These are phyloP conservation scores for Tetragonula carbonaria DNA, from an alignment of 2,888 invertebrate species.

Conservation along the genomic window DNA sequence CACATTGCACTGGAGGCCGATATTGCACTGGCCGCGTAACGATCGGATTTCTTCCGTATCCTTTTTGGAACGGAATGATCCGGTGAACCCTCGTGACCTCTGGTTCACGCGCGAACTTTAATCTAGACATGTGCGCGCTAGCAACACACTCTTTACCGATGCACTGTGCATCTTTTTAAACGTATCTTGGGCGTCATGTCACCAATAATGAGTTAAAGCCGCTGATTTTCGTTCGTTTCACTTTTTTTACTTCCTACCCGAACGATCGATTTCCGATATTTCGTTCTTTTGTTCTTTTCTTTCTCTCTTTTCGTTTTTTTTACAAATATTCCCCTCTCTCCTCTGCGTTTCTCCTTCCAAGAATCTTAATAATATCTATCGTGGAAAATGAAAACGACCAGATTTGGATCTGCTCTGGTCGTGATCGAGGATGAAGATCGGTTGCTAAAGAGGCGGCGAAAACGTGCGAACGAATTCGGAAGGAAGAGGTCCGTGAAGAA, in stretches of 20 bases:
- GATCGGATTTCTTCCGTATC: slow-evolving; percentile 34
- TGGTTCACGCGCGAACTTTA: slow-evolving; percentile 55
- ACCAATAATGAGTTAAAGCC: neutral
- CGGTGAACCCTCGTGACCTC: slow-evolving; percentile 67
- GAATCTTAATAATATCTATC: neutral
- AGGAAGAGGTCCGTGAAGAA: slow-evolving; percentile 21
- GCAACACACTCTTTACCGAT: slow-evolving; percentile 55
- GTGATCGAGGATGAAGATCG: neutral
- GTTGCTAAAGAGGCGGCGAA: neutral
- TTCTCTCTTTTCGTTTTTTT: neutral
- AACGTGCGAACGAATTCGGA: slow-evolving; percentile 5
- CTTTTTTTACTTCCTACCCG: neutral
- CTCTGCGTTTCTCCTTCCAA: neutral
- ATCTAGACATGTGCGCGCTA: slow-evolving; percentile 55
- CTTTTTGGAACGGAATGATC: slow-evolving; percentile 41
- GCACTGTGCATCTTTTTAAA: slow-evolving; percentile 41
- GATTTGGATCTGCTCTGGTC: neutral
- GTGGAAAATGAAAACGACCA: neutral
- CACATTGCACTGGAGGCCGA: slow-evolving; percentile 58
- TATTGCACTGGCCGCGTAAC: slow-evolving; percentile 25
- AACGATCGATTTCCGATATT: neutral
- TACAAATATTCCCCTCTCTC: neutral
- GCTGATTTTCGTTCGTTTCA: neutral
- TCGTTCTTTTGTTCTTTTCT: no score
- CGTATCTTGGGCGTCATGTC: slow-evolving; percentile 44